phyloP scores from a whole-genome alignment of 2,888 invertebrate species.

The Hipparchia sbordonii region DNA sequence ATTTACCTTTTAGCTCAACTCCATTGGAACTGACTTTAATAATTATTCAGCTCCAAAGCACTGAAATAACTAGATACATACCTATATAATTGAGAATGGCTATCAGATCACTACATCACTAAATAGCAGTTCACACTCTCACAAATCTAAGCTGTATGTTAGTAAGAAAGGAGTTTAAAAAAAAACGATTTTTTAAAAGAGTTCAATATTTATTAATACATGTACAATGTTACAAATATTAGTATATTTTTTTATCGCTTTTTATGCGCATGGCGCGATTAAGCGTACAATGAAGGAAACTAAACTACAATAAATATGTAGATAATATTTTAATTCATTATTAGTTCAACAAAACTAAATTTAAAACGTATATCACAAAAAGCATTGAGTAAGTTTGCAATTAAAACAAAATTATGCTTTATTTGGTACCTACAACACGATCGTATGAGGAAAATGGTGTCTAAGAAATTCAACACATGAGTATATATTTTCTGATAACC shows the following conservation, averaged over 20 bases:
- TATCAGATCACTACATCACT: too few species aligned
- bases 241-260: slow-evolving; percentile 40
- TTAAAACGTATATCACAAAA: slow-evolving; percentile 40
- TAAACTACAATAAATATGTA: slow-evolving; percentile 39
- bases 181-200: slow-evolving; percentile 5
- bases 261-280: slow-evolving; percentile 29
- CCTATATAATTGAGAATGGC: too few species aligned
- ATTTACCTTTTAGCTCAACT: too few species aligned
- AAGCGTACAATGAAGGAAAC: slow-evolving; percentile 36
- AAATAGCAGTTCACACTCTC: too few species aligned
- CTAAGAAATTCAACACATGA: not conserved
- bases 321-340: slow-evolving; percentile 32
- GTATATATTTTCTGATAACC: not conserved
- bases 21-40: too few species aligned
- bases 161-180: not conserved
- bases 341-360: slow-evolving; percentile 29
- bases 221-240: slow-evolving; percentile 57
- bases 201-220: slow-evolving; percentile 51
- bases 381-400: slow-evolving; percentile 38
- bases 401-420: slow-evolving; percentile 35
- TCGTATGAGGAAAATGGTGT: slow-evolving; percentile 4
- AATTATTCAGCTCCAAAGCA: too few species aligned
- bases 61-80: too few species aligned
- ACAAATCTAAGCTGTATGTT: too few species aligned
- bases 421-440: slow-evolving; percentile 30